A percentile compares a stretch with the other conserved stretches of the same genome.
phyloP scores from a whole-genome alignment of 2,113 vertebrate genomes.

The Oenanthe oenanthe region DNA sequence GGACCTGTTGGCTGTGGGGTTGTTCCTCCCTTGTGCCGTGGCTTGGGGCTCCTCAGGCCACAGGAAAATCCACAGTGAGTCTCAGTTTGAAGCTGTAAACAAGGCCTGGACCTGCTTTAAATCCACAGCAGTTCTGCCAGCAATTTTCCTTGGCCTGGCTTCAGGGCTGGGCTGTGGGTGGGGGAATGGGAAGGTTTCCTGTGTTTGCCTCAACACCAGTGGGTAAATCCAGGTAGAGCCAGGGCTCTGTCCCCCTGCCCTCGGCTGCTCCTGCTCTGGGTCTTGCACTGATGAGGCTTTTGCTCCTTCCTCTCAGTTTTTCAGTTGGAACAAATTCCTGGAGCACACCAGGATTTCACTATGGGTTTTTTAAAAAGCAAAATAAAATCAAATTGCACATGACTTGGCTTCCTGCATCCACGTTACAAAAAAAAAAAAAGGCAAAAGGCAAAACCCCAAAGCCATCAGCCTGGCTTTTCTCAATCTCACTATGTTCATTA shows the following conservation, averaged over 20 bases:
- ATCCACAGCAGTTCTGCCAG: neutral
- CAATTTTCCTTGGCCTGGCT: neutral
- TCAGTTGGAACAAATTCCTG: neutral
- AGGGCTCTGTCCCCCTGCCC: neutral
- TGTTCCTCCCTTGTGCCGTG: neutral
- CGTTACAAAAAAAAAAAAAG: neutral
- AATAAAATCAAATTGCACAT: conserved; percentile 62
- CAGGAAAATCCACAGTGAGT: neutral
- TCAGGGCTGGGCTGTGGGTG: neutral
- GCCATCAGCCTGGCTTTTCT: conserved; percentile 10
- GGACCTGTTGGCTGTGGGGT: fast-evolving
- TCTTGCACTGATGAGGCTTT: neutral
- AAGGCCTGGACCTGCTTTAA: neutral
- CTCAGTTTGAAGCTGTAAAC: conserved; percentile 18
- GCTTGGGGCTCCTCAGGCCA: neutral
- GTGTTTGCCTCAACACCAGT: neutral
- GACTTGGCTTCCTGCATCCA: conserved; percentile 50
- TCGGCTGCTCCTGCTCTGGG: neutral
- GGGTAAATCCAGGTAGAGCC: neutral
- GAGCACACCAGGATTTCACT: neutral
- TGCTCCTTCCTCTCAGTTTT: neutral
- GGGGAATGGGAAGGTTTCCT: neutral
- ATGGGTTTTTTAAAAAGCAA: neutral
- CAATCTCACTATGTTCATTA: neutral
- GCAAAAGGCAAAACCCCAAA: neutral